A percentile compares a stretch with the other conserved stretches of the same genome.
phyloP scores from a whole-genome alignment of 2,888 invertebrate species.

The Leptopilina drosophilae region DNA sequence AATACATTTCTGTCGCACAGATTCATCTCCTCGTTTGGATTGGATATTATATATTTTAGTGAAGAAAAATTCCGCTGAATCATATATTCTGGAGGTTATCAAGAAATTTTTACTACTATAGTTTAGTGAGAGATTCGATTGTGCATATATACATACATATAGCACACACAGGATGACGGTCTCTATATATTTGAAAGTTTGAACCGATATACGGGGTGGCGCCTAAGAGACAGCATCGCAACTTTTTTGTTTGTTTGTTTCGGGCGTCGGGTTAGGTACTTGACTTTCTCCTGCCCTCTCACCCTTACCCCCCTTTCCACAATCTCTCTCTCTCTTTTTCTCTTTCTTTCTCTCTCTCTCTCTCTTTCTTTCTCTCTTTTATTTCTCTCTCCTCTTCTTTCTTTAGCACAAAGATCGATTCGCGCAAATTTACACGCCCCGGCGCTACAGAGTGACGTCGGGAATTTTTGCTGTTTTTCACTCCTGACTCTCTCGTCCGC shows the following conservation, averaged over 20 bases:
- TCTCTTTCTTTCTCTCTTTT: background rate
- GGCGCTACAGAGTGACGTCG: constrained; percentile 62
- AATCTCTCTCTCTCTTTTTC: background rate
- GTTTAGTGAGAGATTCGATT: constrained; percentile 32
- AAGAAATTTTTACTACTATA: constrained; percentile 26
- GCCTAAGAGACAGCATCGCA: constrained; percentile 68
- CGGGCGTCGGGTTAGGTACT: constrained; percentile 65
- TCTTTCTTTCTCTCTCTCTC: background rate
- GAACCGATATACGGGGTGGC: constrained; percentile 62
- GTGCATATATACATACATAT: no score
- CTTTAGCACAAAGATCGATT: constrained; percentile 66
- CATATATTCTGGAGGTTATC: constrained; percentile 8
- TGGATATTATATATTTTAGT: background rate
- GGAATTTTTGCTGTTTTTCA: constrained; percentile 65
- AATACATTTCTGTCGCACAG: background rate
- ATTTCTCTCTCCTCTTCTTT: constrained; percentile 32
- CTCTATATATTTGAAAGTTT: constrained; percentile 61
- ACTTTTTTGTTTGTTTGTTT: constrained; percentile 70
- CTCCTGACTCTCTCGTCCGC: constrained; percentile 42
- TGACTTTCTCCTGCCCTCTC: constrained; percentile 52
- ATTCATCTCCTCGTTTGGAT: no score
- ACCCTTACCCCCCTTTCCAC: background rate
- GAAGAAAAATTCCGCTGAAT: background rate
- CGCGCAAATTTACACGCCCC: constrained; percentile 70
- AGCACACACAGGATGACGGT: constrained; percentile 20